These are phyloP conservation scores for Erythrocebus patas DNA, from an alignment of 2,113 vertebrate genomes.

Conservation along the genomic window DNA sequence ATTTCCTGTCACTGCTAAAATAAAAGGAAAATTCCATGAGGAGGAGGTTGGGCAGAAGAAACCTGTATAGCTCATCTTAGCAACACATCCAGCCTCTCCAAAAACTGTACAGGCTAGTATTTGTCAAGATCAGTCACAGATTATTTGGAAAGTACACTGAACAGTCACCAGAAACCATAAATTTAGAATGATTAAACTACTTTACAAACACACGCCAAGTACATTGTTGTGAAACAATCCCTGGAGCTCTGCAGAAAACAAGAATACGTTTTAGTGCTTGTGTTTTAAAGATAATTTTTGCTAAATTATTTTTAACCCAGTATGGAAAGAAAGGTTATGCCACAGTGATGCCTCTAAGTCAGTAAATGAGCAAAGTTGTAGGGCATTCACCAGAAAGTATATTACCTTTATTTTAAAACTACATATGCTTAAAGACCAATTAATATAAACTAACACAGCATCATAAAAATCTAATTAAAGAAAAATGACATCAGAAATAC, in stretches of 20 bases:
- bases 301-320: neutral
- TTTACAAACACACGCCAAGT: neutral
- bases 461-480: neutral
- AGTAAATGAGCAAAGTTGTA: neutral
- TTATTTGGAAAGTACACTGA: neutral
- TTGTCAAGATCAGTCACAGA: neutral
- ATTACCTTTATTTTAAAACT: neutral
- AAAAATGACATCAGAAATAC: neutral
- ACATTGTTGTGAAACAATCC: neutral
- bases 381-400: neutral
- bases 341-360: neutral
- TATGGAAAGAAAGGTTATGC: neutral
- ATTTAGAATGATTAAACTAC: slow-evolving; percentile 24
- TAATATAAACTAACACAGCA: neutral
- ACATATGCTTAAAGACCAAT: neutral
- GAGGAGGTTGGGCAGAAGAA: neutral
- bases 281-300: neutral
- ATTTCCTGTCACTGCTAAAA: neutral
- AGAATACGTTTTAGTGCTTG: neutral
- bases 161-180: slow-evolving; percentile 10
- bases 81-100: neutral
- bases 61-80: neutral
- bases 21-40: neutral
- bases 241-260: neutral
- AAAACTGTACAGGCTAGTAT: neutral